Base-by-base conservation (phyloP, 2,797 vertebrate genomes). In the Myotis myotis region DNA sequence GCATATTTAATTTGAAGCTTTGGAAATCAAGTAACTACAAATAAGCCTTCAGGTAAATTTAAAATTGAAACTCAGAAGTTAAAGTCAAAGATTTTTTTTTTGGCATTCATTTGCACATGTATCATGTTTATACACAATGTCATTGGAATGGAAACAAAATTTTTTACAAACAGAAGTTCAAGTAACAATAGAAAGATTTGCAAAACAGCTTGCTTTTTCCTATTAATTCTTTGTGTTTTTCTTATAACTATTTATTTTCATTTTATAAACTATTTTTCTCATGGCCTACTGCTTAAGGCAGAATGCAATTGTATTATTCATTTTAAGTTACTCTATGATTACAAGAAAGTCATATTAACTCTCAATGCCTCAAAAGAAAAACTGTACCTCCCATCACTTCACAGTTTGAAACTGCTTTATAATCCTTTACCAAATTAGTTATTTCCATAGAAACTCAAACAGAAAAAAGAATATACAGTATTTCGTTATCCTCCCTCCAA, bases 121-220 rank as follows among this genome's bases (percentile, higher is more conserved):
- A 95, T 47, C 13, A 82, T 97, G 60, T 95, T 98, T 96, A 94
- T 70, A 93, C 72, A 96, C 25, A 93, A 53, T 94, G 96, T 89
- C 30, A 93, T 96, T 96, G 96, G 96, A 96, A 92, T 94, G 96
- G 57, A 41, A 91, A 38, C 1, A 87, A 95, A 25, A 13, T 6
- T 28, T 60, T 60, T 60, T 60, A 74, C 91, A 97, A 72, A 70
- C 17, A 86, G 91, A 78, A 91, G 51, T 13, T 87, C 47, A 66
- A 41, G 86, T 89, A 71, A 91, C 86, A 93, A 75, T 85, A 94
- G 16, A 93, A 97, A 96, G 30, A 49, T 95, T 87, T 57, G 15
- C 11, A 92, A 74, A 95, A 91, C 8, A 13, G 2, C 6, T 10
- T 79, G 2, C 20, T 20, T 60, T 84, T 79, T 83, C 28, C 36